Evolutionary conservation across 2,797 vertebrate species (phyloP).

Genomic region (Gallinago solitaria): DNA sequence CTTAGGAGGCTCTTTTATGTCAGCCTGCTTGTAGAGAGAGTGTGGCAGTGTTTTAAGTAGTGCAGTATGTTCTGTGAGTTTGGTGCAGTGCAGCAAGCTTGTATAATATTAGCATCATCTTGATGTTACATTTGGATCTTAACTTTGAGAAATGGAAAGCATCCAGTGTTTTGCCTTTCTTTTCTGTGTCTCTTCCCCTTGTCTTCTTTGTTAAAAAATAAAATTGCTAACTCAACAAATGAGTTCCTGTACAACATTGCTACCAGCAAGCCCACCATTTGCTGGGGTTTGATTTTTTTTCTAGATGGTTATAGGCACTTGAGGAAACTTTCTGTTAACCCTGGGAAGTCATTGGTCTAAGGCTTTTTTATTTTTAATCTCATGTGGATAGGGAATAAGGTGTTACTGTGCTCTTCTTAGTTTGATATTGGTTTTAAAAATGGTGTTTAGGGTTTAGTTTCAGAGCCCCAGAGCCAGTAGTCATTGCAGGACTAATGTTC

Average conservation of each 20-base stretch:
- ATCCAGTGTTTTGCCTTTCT: conserved; percentile 74
- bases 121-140: conserved; percentile 74
- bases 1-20: conserved; percentile 64
- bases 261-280: conserved; percentile 45
- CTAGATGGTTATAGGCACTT: conserved; percentile 16
- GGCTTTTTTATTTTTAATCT: neutral
- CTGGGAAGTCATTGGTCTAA: neutral
- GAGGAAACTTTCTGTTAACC: neutral
- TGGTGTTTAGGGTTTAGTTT: neutral
- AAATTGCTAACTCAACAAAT: neutral
- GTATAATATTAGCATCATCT: conserved; percentile 85
- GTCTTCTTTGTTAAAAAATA: neutral
- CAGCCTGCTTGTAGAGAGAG: conserved; percentile 56
- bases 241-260: neutral
- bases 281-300: conserved; percentile 47
- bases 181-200: conserved; percentile 13
- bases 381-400: neutral
- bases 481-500: neutral
- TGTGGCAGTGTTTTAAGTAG: conserved; percentile 79
- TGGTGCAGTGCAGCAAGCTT: conserved; percentile 88
- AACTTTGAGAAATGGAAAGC: conserved; percentile 77
- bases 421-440: neutral
- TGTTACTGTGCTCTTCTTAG: neutral
- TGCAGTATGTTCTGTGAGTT: conserved; percentile 85
- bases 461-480: neutral